Base-by-base conservation (phyloP, 2,113 vertebrate genomes). In the Xyrauchen texanus region DNA sequence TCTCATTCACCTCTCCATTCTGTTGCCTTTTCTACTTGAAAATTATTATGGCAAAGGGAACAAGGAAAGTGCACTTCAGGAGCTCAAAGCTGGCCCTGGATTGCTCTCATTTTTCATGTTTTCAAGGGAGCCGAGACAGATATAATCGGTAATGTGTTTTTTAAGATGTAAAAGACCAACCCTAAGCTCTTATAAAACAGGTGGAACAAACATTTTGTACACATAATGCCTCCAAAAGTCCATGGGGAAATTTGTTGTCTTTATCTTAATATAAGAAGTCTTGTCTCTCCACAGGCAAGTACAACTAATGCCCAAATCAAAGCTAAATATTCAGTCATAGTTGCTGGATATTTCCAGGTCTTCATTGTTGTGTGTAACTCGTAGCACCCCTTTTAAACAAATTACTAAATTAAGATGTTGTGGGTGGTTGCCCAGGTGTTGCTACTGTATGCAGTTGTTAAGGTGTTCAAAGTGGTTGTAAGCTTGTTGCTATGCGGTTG, bases 1-100 rank as follows among this genome's bases (percentile, higher is more conserved):
- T 61, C 45, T 66, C 49, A 74, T 67, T 57, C 57, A 58, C 44
- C 13, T 15, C 58, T 66, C 8, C 11, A 11, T 53, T 47, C 53
- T 76, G 47, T 76, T 63, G 53, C 21, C 61, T 65, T 49, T 76
- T 76, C 61, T 76, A 76, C 73, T 76, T 42, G 61, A 76, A 76
- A 65, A 76, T 53, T 21, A 51, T 76, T 76, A 76, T 61, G n/a
- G 49, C 47, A 76, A 61, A 62, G 73, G 34, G 49, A 76, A 64
- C 60, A 7, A 49, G 61, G 61, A 21, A 62, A 74, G 71, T 62
- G 58, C 71, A 65, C 73, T 64, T 64, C 21, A 65, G 21, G 7
- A 65, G 15, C 46, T 15, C 73, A 45, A 63, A 44, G 60, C 61
- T 1, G 7, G 21, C 49, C 47, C n/a, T 76, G 60, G 9, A 65